A percentile compares a stretch with the other conserved stretches of the same genome.
phyloP scores from a whole-genome alignment of 2,888 invertebrate species.

The Papilio elwesi region DNA sequence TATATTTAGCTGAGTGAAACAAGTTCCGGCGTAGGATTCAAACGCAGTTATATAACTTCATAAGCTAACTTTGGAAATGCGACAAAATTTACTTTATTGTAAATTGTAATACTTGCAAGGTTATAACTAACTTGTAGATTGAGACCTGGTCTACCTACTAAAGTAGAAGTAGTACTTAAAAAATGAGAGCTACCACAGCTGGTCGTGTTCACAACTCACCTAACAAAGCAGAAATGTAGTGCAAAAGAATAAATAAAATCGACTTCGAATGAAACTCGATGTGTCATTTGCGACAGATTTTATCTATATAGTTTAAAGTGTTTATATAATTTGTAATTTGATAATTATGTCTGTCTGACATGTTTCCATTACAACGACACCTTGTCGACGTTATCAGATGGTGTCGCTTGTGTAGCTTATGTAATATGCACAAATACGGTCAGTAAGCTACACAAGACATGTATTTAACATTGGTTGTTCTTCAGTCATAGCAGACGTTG shows the following conservation, averaged over 20 bases:
- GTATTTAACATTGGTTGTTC: background rate
- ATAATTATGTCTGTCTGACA: slow-evolving; percentile 23
- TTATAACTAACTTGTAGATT: too few relatives aligned
- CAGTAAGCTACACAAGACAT: background rate
- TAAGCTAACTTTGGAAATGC: too few relatives aligned
- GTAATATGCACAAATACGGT: background rate
- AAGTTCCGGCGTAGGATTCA: too few relatives aligned
- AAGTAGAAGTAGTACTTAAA: too few relatives aligned
- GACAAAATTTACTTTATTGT: too few relatives aligned
- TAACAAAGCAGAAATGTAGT: slow-evolving; percentile 15
- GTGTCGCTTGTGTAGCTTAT: slow-evolving; percentile 13
- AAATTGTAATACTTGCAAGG: too few relatives aligned
- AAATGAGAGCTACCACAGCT: too few relatives aligned
- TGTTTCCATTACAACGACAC: slow-evolving; percentile 13
- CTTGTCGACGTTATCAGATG: slow-evolving; percentile 13
- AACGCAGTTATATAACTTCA: too few relatives aligned
- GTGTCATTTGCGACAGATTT: slow-evolving; percentile 8
- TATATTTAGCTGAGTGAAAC: too few relatives aligned
- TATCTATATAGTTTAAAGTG: slow-evolving; percentile 1
- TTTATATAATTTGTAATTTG: slow-evolving; percentile 15
- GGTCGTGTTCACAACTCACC: too few relatives aligned
- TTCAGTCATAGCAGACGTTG: too few relatives aligned
- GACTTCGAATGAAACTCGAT: background rate
- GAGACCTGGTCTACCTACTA: too few relatives aligned
- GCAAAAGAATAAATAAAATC: slow-evolving; percentile 3